phyloP scores from a whole-genome alignment of 2,797 vertebrate species.

The Protonibea diacanthus region DNA sequence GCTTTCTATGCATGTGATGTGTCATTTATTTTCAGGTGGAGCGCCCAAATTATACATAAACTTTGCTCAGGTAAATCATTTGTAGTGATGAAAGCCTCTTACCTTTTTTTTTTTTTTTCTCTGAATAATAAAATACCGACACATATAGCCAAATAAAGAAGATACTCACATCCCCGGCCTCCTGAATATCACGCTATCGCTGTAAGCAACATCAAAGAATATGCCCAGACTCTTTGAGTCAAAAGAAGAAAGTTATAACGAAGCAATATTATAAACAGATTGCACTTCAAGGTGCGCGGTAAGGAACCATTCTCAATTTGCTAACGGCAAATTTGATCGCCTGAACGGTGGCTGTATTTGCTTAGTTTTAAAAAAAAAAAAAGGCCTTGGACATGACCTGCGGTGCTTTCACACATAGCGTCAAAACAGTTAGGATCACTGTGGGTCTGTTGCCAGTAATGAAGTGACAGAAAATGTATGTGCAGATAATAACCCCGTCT shows the following conservation, averaged over 20 bases:
- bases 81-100: neutral
- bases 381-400: neutral
- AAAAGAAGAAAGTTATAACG: conserved; percentile 17
- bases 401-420: neutral
- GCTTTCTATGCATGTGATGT: neutral
- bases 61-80: neutral
- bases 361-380: neutral
- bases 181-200: conserved; percentile 30
- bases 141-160: conserved; percentile 14
- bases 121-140: neutral
- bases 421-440: neutral
- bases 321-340: neutral
- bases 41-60: conserved; percentile 9
- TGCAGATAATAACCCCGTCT: neutral
- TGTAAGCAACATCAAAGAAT: conserved; percentile 48
- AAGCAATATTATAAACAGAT: conserved; percentile 32
- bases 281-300: conserved; percentile 27
- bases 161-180: neutral
- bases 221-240: conserved; percentile 30
- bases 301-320: conserved; percentile 21
- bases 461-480: neutral
- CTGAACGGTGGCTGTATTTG: conserved; percentile 7
- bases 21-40: conserved; percentile 1
- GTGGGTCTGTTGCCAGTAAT: neutral
- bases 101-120: neutral